Percentiles rank a stretch among this genome's conserved stretches.
These are phyloP conservation scores for Diachasma alloeum DNA, from an alignment of 1,140 invertebrate genomes.

Conservation along the genomic window DNA sequence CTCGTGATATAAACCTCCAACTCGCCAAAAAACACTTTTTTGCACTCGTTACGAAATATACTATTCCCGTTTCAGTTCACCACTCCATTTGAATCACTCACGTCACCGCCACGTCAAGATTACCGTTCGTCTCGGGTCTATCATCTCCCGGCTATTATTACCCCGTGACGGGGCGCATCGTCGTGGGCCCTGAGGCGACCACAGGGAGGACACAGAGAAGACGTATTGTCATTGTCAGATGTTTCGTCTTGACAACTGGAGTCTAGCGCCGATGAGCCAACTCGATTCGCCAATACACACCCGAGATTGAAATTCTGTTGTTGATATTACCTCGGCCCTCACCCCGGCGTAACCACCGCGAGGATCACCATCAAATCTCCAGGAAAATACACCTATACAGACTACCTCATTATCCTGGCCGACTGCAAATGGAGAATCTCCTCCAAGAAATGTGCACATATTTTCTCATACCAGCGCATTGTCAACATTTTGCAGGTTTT, in stretches of 20 bases:
- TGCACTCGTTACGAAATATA: too few species aligned
- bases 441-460: neutral
- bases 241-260: neutral
- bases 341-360: neutral
- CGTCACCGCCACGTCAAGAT: neutral
- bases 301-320: neutral
- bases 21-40: too few species aligned
- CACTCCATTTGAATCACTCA: neutral
- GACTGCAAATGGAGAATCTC: neutral
- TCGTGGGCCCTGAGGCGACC: neutral
- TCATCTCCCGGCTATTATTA: neutral
- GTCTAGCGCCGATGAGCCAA: neutral
- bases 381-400: too few species aligned
- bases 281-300: neutral
- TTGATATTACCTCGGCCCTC: neutral
- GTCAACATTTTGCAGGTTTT: neutral
- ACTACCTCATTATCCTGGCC: neutral
- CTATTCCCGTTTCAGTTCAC: neutral
- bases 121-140: neutral
- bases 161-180: neutral
- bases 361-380: too few species aligned
- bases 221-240: neutral
- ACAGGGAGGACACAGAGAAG: neutral
- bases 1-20: too few species aligned
- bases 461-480: neutral